These are phyloP conservation scores for Epizoanthus illoricatus DNA, from an alignment of 92 coral and sea anemone genomes.

Conservation along the genomic window DNA sequence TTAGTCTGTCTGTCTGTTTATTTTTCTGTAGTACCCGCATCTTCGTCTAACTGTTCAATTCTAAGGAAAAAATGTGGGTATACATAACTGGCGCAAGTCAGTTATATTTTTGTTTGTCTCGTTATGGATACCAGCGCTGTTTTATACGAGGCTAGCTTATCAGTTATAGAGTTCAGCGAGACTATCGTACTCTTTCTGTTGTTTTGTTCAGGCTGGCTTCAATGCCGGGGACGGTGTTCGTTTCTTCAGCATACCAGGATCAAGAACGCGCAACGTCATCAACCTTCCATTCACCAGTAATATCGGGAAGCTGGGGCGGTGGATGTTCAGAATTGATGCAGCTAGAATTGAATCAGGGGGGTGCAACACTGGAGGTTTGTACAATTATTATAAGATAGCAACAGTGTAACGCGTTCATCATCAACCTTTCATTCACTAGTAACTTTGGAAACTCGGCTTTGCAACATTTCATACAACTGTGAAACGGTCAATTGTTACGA, in stretches of 20 bases:
- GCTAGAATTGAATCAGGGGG: slow-evolving; percentile 44
- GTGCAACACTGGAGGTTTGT: slow-evolving; percentile 53
- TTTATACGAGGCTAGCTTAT: neutral
- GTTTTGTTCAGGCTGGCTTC: slow-evolving; percentile 48
- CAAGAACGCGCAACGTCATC: slow-evolving; percentile 33
- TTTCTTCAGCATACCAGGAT: slow-evolving; percentile 48
- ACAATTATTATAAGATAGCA: neutral
- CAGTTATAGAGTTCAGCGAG: neutral
- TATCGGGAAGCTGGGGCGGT: slow-evolving; percentile 46
- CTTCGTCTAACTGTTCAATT: no score
- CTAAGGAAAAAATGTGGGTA: no score
- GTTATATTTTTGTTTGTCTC: no score
- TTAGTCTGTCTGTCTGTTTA: no score
- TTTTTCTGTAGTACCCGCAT: no score
- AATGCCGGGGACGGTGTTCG: slow-evolving; percentile 59
- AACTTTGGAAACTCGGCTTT: no score
- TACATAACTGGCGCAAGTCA: no score
- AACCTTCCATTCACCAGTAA: slow-evolving; percentile 45
- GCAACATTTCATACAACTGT: no score
- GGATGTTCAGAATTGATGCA: slow-evolving; percentile 50
- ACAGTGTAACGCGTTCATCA: no score
- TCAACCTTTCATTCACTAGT: no score
- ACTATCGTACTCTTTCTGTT: neutral
- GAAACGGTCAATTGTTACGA: no score
- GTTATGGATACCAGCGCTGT: no score